Percentiles rank a stretch among this genome's conserved stretches.
phyloP scores from a whole-genome alignment of 2,888 invertebrate genomes.

The Tiliacea citrago region DNA sequence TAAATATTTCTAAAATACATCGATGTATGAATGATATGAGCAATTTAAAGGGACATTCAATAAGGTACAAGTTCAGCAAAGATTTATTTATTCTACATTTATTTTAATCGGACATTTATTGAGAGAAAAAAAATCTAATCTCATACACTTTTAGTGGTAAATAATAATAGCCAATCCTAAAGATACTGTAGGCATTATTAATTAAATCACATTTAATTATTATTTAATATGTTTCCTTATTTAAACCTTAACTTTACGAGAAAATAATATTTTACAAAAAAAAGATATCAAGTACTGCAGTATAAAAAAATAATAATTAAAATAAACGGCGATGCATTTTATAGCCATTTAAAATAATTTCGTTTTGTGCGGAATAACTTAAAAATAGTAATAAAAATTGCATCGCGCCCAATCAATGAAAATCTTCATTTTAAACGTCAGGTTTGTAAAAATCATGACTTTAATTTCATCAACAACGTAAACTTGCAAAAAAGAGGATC shows the following conservation, averaged over 20 bases:
- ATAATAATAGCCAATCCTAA: slow-evolving; percentile 64
- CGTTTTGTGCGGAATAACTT: slow-evolving; percentile 64
- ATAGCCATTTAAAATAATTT: slow-evolving; percentile 29
- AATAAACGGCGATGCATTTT: slow-evolving; percentile 38
- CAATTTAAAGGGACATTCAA: slow-evolving; percentile 66
- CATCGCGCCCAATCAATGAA: slow-evolving; percentile 70
- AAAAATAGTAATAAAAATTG: slow-evolving; percentile 70
- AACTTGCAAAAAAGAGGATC: slow-evolving; percentile 24
- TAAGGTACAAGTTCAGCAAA: slow-evolving; percentile 47
- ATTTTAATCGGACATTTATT: slow-evolving; percentile 62
- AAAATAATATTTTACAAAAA: slow-evolving; percentile 62
- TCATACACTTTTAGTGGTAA: slow-evolving; percentile 75
- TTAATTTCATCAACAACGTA: slow-evolving; percentile 18
- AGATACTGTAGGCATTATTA: slow-evolving; percentile 68
- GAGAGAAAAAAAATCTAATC: slow-evolving; percentile 64
- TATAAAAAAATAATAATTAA: slow-evolving; percentile 54
- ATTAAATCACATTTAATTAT: slow-evolving; percentile 80
- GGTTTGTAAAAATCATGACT: slow-evolving; percentile 54
- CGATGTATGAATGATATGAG: slow-evolving; percentile 86
- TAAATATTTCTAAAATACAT: slow-evolving; percentile 74
- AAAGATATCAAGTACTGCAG: slow-evolving; percentile 49
- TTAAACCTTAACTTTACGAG: slow-evolving; percentile 55
- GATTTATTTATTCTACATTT: slow-evolving; percentile 35
- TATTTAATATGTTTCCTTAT: slow-evolving; percentile 65
- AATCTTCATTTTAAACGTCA: slow-evolving; percentile 56